A percentile compares a stretch with the other conserved stretches of the same genome.
These are phyloP conservation scores for Oxyruncus cristatus DNA, from an alignment of 2,113 vertebrate species.

Conservation along the genomic window DNA sequence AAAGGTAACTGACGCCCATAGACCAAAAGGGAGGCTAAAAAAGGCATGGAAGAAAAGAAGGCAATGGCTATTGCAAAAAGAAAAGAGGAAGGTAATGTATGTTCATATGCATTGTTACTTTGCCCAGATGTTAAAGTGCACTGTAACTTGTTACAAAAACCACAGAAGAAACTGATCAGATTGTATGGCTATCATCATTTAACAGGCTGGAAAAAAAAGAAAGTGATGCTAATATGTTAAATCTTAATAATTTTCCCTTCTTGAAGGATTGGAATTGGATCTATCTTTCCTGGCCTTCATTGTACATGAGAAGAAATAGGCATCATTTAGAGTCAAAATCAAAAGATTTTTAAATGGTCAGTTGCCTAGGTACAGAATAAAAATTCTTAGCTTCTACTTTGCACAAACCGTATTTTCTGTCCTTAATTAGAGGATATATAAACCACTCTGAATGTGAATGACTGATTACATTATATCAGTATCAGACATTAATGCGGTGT, in stretches of 20 bases:
- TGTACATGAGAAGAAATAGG: neutral
- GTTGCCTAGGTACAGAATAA: neutral
- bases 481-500: neutral
- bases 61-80: neutral
- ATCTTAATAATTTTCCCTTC: neutral
- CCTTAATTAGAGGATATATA: neutral
- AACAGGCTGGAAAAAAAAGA: neutral
- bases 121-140: neutral
- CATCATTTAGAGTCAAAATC: neutral
- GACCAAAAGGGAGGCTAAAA: neutral
- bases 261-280: neutral
- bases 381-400: neutral
- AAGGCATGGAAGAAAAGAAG: neutral
- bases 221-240: rapidly evolving
- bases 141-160: neutral
- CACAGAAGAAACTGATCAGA: neutral
- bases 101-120: neutral
- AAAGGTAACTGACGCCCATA: neutral
- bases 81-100: neutral
- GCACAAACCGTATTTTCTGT: neutral
- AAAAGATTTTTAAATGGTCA: neutral
- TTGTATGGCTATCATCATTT: neutral
- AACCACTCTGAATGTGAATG: neutral
- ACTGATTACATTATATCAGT: neutral
- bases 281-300: neutral